These are phyloP conservation scores for Cyanoliseus patagonus DNA, from an alignment of 2,113 vertebrate genomes.

Conservation along the genomic window DNA sequence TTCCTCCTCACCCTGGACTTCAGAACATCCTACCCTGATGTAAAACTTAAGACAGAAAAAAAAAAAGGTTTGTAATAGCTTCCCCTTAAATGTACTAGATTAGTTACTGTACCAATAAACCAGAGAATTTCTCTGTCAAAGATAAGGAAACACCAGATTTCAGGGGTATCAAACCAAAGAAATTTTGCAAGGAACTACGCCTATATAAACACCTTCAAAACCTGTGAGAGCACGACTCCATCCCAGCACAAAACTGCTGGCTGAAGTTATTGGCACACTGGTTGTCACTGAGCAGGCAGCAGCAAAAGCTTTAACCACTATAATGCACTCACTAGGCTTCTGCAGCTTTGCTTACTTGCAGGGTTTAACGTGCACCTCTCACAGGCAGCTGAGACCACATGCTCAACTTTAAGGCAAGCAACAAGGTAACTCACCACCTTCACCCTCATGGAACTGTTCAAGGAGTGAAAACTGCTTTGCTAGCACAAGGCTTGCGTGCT, in stretches of 20 bases:
- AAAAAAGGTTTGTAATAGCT: neutral
- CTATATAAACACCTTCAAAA: slow-evolving; percentile 15
- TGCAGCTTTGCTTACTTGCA: neutral
- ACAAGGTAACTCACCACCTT: neutral
- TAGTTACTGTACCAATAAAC: slow-evolving; percentile 31
- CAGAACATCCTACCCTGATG: slow-evolving; percentile 23
- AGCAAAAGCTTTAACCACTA: neutral
- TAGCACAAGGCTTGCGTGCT: neutral
- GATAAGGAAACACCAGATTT: slow-evolving; percentile 14
- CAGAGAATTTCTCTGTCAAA: slow-evolving; percentile 21
- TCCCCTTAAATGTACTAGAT: slow-evolving; percentile 12
- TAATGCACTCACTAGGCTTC: neutral
- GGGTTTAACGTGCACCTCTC: neutral
- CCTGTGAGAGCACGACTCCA: neutral
- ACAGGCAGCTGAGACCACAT: neutral
- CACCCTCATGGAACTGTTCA: neutral
- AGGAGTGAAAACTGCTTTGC: neutral
- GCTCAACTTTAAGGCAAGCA: slow-evolving; percentile 40
- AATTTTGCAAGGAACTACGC: neutral
- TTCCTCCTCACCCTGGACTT: slow-evolving; percentile 3
- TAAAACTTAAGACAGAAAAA: slow-evolving; percentile 29
- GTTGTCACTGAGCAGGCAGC: neutral
- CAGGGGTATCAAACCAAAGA: neutral
- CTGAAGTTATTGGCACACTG: neutral
- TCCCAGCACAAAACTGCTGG: neutral